Conservation (phyloP, 2,113 vertebrate genomes). For the Tragelaphus buxtoni region DNA sequence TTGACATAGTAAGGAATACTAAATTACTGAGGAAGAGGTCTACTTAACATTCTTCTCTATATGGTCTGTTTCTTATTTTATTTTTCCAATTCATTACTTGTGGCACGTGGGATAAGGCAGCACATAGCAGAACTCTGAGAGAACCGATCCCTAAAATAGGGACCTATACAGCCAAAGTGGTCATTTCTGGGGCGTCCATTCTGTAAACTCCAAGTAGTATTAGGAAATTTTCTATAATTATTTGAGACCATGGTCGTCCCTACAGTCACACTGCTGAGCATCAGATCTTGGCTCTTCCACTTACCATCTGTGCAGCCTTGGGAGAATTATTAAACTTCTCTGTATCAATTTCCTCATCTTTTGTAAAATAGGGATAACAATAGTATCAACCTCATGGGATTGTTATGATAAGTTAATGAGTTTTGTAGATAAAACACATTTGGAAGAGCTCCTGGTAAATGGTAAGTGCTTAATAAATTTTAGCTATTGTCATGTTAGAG, state of each 20-base stretch:
- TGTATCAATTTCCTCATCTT: not conserved
- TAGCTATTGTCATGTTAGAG: not conserved
- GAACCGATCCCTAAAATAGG: not conserved
- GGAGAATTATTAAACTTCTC: not conserved
- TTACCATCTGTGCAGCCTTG: not conserved
- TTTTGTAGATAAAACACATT: not conserved
- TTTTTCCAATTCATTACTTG: not conserved
- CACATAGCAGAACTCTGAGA: not conserved
- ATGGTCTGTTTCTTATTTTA: not conserved
- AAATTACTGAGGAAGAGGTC: not conserved
- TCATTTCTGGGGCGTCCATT: not conserved
- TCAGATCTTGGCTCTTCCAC: not conserved
- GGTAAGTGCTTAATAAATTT: not conserved
- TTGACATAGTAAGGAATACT: not conserved
- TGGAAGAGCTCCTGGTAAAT: not conserved
- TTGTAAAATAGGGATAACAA: not conserved
- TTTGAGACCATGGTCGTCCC: not conserved
- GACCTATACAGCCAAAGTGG: not conserved
- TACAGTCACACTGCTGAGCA: not conserved
- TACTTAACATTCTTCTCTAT: not conserved
- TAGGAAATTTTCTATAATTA: not conserved
- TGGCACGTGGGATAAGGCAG: not conserved
- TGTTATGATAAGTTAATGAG: not conserved
- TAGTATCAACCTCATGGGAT: not conserved
- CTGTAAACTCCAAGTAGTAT: not conserved